Evolutionary conservation across 2,888 invertebrate genomes (phyloP).

Genomic region (Tuberolachnus salignus): DNA sequence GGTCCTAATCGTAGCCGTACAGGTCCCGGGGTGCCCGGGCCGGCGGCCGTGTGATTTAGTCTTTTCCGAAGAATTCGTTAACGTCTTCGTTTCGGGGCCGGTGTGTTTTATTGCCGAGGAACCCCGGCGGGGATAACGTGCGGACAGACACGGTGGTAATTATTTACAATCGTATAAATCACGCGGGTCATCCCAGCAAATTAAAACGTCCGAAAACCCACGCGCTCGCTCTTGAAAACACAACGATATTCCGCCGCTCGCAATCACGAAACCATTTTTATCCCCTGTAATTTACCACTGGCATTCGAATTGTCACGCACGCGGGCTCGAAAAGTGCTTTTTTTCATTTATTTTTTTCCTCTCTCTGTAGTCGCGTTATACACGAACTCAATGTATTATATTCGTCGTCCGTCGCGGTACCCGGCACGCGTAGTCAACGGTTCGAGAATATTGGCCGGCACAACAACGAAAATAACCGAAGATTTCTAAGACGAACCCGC

Average conservation of each 20-base stretch:
- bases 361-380: too few species aligned
- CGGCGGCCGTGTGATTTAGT: not conserved
- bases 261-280: not conserved
- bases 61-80: constrained; percentile 47
- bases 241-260: not conserved
- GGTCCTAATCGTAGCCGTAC: not conserved
- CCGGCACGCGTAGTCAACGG: too few species aligned
- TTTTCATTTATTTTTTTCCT: too few species aligned
- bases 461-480: too few species aligned
- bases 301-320: too few species aligned
- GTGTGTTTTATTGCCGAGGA: constrained; percentile 21
- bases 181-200: constrained; percentile 22
- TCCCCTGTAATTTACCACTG: too few species aligned
- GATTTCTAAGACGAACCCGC: too few species aligned
- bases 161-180: constrained; percentile 51
- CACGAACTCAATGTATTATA: too few species aligned
- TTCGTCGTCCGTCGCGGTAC: too few species aligned
- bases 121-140: not conserved
- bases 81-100: constrained; percentile 11
- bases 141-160: constrained; percentile 17
- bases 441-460: too few species aligned
- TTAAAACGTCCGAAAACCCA: constrained; percentile 47
- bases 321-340: too few species aligned
- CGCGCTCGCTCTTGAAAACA: constrained; percentile 9
- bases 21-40: not conserved